Evolutionary conservation across 2,797 vertebrate species (phyloP).

Genomic region (Accipiter fasciatus): DNA sequence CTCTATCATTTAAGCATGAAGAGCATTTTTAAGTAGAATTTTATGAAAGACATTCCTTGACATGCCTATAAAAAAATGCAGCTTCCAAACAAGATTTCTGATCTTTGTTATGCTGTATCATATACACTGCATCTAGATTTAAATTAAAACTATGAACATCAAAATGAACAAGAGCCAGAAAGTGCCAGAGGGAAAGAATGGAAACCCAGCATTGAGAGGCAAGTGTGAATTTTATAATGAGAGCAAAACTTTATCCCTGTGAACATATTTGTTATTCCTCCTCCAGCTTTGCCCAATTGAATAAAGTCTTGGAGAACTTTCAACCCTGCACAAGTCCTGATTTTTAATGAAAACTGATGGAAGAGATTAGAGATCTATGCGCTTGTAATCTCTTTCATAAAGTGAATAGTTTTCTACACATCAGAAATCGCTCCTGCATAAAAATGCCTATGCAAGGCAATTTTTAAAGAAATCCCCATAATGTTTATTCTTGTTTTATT

Average conservation of each 20-base stretch:
- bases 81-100: neutral
- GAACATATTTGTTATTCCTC: conserved; percentile 26
- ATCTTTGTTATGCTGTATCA: neutral
- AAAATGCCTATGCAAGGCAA: neutral
- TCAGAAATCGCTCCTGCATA: neutral
- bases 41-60: neutral
- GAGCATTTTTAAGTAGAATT: neutral
- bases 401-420: neutral
- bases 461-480: neutral
- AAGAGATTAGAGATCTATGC: neutral
- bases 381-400: neutral
- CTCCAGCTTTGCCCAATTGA: neutral
- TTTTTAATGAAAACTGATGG: conserved; percentile 45
- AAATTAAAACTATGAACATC: conserved; percentile 14
- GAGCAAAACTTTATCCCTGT: neutral
- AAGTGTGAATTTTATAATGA: conserved; percentile 15
- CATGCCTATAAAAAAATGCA: neutral
- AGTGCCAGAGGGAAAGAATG: neutral
- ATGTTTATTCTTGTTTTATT: conserved; percentile 12
- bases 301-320: conserved; percentile 33
- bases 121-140: neutral
- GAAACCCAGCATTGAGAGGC: neutral
- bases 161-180: conserved; percentile 14
- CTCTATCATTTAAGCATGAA: neutral
- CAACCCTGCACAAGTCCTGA: neutral